Evolutionary conservation across 2,888 invertebrate species (phyloP).

Genomic region (Zonitis immaculata): DNA sequence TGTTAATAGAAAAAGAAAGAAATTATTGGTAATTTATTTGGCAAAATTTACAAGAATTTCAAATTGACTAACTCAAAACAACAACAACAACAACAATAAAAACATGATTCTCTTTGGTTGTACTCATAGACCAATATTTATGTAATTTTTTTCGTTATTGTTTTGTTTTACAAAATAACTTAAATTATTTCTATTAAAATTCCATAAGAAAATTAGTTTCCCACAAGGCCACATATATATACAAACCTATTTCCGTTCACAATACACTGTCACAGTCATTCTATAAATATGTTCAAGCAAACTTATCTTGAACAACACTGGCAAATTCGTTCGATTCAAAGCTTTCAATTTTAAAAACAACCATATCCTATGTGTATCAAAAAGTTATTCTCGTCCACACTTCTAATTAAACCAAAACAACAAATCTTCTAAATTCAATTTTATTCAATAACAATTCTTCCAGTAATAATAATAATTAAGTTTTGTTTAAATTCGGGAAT

Average conservation of each 20-base stretch:
- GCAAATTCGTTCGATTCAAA: slow-evolving; percentile 27
- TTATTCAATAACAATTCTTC: background rate
- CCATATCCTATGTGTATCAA: slow-evolving; percentile 26
- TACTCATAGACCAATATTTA: no score
- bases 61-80: no score
- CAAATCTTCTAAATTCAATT: no score
- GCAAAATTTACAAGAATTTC: background rate
- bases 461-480: background rate
- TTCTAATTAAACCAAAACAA: background rate
- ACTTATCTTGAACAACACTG: slow-evolving; percentile 31
- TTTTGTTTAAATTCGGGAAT: slow-evolving; percentile 54
- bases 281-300: slow-evolving; percentile 34
- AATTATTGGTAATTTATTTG: no score
- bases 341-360: slow-evolving; percentile 25
- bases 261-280: slow-evolving; percentile 27
- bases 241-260: slow-evolving; percentile 26
- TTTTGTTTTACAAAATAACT: no score
- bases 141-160: no score
- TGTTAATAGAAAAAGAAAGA: background rate
- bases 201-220: slow-evolving; percentile 5
- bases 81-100: background rate
- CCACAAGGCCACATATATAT: slow-evolving; percentile 12
- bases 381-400: slow-evolving; percentile 28
- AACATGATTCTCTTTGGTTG: no score
- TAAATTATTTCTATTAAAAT: no score